These are phyloP conservation scores for Stratiomys singularior DNA, from an alignment of 2,888 invertebrate species.

Conservation along the genomic window DNA sequence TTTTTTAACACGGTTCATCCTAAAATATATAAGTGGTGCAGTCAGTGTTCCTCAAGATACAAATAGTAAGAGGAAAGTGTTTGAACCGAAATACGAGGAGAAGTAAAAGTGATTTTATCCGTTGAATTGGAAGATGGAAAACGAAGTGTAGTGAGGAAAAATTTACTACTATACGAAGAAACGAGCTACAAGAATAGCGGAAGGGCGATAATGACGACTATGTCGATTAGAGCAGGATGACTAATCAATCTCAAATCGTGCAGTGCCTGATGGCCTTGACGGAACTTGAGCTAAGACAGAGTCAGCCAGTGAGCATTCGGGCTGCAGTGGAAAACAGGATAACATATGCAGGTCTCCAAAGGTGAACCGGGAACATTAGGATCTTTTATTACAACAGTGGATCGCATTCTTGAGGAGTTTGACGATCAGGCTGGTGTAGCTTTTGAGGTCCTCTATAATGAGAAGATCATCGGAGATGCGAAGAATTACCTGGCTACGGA, in stretches of 20 bases:
- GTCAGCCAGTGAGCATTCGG: neutral
- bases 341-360: neutral
- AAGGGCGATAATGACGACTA: neutral
- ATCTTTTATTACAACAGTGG: neutral
- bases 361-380: neutral
- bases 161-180: neutral
- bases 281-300: neutral
- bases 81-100: neutral
- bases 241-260: neutral
- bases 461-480: too few relatives aligned
- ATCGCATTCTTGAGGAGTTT: neutral
- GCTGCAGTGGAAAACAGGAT: neutral
- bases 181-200: neutral
- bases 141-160: neutral
- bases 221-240: neutral
- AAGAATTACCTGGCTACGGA: neutral
- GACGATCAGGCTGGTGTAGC: neutral
- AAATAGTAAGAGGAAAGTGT: neutral
- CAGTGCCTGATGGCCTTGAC: neutral
- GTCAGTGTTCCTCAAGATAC: neutral
- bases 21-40: too few relatives aligned
- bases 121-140: neutral
- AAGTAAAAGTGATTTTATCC: neutral
- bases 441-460: neutral
- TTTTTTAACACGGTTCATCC: too few relatives aligned